Evolutionary conservation across 2,113 vertebrate species (phyloP), one percentile per base, ranked within the genome.

Genomic region (Alaudala cheleensis): DNA sequence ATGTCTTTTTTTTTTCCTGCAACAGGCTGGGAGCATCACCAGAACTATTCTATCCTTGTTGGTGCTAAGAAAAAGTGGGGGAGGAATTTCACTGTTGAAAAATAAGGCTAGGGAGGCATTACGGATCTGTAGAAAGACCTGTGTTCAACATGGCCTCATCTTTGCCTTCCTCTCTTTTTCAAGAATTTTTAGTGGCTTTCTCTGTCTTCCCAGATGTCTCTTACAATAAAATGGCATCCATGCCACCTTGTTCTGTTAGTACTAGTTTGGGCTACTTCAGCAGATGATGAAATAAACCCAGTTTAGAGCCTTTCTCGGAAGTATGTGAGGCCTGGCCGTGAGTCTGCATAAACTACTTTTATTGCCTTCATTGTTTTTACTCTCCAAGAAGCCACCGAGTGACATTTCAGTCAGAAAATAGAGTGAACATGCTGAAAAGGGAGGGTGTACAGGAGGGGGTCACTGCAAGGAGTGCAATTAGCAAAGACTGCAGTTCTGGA

Each of bases 341-440:
- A 81, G 81, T 97, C 93, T 93, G 97, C 97, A 97, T 97, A 97
- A 97, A 98, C 96, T 24, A 13, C 82, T 97, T 98, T 98, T 98
- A 97, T 97, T 94, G 95, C 96, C 91, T 96, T 97, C 96, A 65
- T 97, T 97, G 97, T 95, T 97, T 96, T 98, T 95, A 95, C 93
- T 97, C 96, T 97, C 87, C 95, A 91, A 97, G 96, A 98, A 98
- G 97, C 93, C 96, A 97, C 86, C 22, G 70, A 97, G 96, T 97
- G 97, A 96, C 97, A 97, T 98, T 97, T 98, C 72, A n/a, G 96
- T 97, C 97, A 97, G 97, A 97, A 98, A 98, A 97, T 95, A 96
- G 90, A 97, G 97, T 97, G 95, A 98, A 97, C 62, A 88, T 97
- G 97, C 96, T 96, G 78, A 95, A 96, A 97, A 96, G 85, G 88